phyloP scores from a whole-genome alignment of 1,140 invertebrate species.

The Grapholita molesta region DNA sequence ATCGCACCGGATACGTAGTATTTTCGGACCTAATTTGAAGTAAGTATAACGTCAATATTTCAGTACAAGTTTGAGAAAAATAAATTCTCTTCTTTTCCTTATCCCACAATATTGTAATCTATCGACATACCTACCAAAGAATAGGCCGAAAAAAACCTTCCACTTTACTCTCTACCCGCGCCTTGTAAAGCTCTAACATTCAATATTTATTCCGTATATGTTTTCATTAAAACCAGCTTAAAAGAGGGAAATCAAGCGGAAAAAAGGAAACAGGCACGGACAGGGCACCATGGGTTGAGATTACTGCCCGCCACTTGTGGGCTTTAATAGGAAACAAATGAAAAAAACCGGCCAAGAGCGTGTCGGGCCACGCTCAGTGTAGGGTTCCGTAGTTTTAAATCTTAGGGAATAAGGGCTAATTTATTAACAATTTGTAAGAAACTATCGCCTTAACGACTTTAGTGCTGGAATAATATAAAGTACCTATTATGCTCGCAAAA shows the following conservation, averaged over 20 bases:
- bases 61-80: no score
- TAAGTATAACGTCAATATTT: no score
- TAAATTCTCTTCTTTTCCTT: neutral
- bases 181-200: neutral
- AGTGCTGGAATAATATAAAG: no score
- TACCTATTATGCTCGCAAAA: no score
- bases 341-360: no score
- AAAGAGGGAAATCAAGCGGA: constrained; percentile 2
- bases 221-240: constrained; percentile 10
- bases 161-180: neutral
- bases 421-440: no score
- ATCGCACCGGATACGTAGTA: no score
- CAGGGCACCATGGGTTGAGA: neutral
- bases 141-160: neutral
- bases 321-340: neutral
- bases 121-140: neutral
- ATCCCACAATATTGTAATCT: neutral
- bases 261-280: neutral
- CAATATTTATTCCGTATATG: constrained; percentile 4
- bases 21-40: no score
- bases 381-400: no score
- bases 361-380: no score
- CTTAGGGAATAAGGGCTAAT: no score
- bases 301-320: neutral
- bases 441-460: no score